Percentiles rank a stretch among this genome's conserved stretches.
phyloP scores from a whole-genome alignment of 2,888 invertebrate genomes.

The Apeira syringaria region DNA sequence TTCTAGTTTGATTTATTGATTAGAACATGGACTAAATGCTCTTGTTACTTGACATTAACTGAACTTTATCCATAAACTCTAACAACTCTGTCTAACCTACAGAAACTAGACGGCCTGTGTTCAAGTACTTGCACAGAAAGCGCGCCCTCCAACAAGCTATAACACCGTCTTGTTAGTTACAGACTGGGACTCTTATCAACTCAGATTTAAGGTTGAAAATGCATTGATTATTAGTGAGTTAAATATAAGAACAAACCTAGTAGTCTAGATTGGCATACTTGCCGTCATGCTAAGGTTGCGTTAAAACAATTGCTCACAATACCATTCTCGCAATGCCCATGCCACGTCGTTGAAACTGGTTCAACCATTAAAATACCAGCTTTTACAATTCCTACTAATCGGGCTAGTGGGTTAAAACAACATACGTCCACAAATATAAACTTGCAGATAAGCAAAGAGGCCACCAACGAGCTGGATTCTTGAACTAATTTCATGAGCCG shows the following conservation, averaged over 20 bases:
- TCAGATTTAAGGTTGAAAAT: slow-evolving; percentile 2
- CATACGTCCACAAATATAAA: slow-evolving; percentile 13
- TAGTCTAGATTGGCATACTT: slow-evolving; percentile 2
- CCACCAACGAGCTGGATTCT: slow-evolving; percentile 8
- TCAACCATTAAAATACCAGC: slow-evolving; percentile 11
- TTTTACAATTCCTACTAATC: slow-evolving; percentile 14
- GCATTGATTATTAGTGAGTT: neutral
- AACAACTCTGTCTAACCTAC: slow-evolving; percentile 1
- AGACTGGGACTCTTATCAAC: neutral
- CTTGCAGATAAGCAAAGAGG: slow-evolving; percentile 13
- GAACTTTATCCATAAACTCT: slow-evolving; percentile 2
- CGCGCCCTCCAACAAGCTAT: neutral
- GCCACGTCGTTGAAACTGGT: slow-evolving; percentile 11
- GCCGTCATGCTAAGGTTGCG: slow-evolving; percentile 13
- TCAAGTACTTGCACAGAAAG: slow-evolving; percentile 7
- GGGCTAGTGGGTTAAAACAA: slow-evolving; percentile 16
- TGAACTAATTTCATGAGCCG: slow-evolving; percentile 3
- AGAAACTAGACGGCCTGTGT: slow-evolving; percentile 4
- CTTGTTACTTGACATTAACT: slow-evolving; percentile 12
- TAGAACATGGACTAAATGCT: neutral
- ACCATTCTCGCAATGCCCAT: neutral
- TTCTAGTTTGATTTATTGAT: neutral
- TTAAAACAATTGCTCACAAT: slow-evolving; percentile 13
- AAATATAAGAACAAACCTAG: neutral
- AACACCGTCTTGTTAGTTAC: neutral